Base-by-base conservation (phyloP, 1,140 invertebrate species). In the Pseudomyrmex concolor region DNA sequence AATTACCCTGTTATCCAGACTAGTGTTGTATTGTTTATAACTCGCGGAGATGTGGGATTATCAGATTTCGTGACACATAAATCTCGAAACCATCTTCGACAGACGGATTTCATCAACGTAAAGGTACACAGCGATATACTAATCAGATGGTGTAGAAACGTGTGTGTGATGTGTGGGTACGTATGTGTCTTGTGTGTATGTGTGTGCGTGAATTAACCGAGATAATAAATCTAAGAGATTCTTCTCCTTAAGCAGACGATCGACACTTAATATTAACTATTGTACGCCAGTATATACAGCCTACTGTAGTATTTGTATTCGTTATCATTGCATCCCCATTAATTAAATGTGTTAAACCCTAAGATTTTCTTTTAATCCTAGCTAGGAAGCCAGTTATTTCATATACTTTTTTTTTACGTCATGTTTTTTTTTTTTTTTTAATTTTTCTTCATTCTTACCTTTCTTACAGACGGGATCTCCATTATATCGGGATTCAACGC, bases 301-400 rank as follows among this genome's bases (percentile, higher is more conserved):
- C 89, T 90, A 90, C 86, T 81, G 43, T 70, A 63, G 71, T 88
- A 89, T 72, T 85, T 89, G 45, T 84, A 83, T 89, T 34, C 70
- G 62, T 85, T 86, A 89, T 80, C 82, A 76, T 89, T 88, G 80
- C 84, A 84, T 82, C 67, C 66, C 15, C 76, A 78, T 48, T 80
- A 84, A 78, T 48, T 80, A 82, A 84, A 82, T 76, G 71, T 76
- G 77, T 86, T 78, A 84, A 86, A 88, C 86, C 83, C 74, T 85
- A 89, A 87, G 71, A 83, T 83, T 89, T 81, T 34, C 34, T 34
- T 74, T 87, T 89, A 89, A 90, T 81, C 87, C 85, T 90, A 90
- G 45, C 89, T 90, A 90, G 89, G 87, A 90, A 90, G 89, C 89
- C 87, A 88, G 87, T 87, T 87, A 89, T 86, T 74, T 88, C 72